Conservation (phyloP, 2,113 vertebrate species). For the Channa argus region DNA sequence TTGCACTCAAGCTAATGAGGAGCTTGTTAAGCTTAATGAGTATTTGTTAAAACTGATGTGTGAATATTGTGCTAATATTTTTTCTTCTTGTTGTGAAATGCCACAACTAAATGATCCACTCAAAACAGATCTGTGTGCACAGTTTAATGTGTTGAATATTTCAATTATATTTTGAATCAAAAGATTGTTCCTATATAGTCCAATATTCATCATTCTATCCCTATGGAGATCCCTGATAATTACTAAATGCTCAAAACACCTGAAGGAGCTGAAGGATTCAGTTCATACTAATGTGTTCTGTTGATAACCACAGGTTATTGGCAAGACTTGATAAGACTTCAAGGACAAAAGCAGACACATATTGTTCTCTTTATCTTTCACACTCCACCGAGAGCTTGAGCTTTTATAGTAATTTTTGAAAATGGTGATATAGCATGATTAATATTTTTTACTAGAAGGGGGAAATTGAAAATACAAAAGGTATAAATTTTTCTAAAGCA, state of each 20-base stretch:
- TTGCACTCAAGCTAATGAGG: constrained; percentile 65
- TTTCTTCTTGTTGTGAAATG: constrained; percentile 18
- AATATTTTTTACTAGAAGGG: background rate
- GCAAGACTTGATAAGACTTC: constrained; percentile 53
- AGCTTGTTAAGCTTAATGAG: constrained; percentile 66
- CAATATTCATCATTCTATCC: constrained; percentile 4
- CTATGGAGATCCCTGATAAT: constrained; percentile 11
- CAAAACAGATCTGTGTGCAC: constrained; percentile 4
- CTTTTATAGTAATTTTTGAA: constrained; percentile 13
- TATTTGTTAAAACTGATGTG: constrained; percentile 53
- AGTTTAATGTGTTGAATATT: constrained; percentile 1
- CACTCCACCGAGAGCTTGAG: constrained; percentile 22
- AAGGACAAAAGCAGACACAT: constrained; percentile 65
- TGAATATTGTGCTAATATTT: constrained; percentile 26
- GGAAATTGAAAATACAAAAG: constrained; percentile 7
- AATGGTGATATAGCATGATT: constrained; percentile 31
- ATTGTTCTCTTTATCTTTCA: constrained; percentile 30
- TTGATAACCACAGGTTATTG: constrained; percentile 30
- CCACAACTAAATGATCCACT: constrained; percentile 12
- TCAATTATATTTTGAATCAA: constrained; percentile 26
- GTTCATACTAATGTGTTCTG: background rate
- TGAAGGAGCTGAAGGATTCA: constrained; percentile 24
- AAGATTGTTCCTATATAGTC: background rate
- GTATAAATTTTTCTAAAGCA: constrained; percentile 1
- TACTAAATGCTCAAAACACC: constrained; percentile 43